phyloP scores from a whole-genome alignment of 1,140 invertebrate species.

The Tetramorium alpestre region DNA sequence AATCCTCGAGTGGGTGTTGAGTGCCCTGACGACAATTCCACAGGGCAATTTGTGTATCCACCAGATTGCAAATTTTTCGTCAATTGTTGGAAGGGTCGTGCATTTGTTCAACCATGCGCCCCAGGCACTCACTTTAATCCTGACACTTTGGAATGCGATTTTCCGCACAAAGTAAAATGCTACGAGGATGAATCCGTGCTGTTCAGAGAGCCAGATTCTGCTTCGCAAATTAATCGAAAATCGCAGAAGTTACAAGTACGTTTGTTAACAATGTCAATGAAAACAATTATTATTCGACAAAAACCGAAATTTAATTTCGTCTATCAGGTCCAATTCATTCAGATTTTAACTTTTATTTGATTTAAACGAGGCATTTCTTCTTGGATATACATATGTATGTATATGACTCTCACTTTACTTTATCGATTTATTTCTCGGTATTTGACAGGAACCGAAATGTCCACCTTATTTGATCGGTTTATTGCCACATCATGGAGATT shows the following conservation, averaged over 20 bases:
- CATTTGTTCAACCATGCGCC: slow-evolving; percentile 87
- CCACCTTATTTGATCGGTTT: slow-evolving; percentile 85
- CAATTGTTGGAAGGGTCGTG: slow-evolving; percentile 89
- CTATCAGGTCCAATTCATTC: not conserved
- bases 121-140: slow-evolving; percentile 90
- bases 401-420: not conserved
- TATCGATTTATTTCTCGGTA: not conserved
- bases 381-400: not conserved
- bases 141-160: slow-evolving; percentile 88
- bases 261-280: not conserved
- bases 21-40: slow-evolving; percentile 86
- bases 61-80: slow-evolving; percentile 89
- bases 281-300: not conserved
- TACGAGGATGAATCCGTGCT: slow-evolving; percentile 76
- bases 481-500: slow-evolving; percentile 87
- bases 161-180: slow-evolving; percentile 88
- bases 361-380: not conserved
- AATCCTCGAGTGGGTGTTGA: slow-evolving; percentile 70
- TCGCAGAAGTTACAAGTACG: slow-evolving; percentile 43
- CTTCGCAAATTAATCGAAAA: not conserved
- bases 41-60: slow-evolving; percentile 87
- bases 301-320: not conserved
- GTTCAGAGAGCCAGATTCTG: slow-evolving; percentile 27
- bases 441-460: slow-evolving; percentile 73
- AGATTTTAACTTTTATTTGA: not conserved